phyloP scores from a whole-genome alignment of 2,113 vertebrate species.

The Hypanus sabinus region DNA sequence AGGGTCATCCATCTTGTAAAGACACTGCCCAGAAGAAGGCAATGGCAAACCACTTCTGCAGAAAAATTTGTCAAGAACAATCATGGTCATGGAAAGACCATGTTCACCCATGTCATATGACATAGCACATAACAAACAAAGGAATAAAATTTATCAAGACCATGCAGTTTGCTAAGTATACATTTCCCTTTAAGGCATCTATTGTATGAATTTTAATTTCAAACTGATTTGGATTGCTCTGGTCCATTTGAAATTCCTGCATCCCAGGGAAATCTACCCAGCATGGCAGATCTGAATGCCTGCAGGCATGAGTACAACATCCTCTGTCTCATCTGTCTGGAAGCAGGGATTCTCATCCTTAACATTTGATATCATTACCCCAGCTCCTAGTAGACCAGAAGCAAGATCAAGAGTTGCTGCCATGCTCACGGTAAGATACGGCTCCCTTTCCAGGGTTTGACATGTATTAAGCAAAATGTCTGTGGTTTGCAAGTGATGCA shows the following conservation, averaged over 20 bases:
- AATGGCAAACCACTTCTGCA: too few relatives aligned
- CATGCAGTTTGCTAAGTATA: background rate
- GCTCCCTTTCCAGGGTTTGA: background rate
- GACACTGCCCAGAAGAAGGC: too few relatives aligned
- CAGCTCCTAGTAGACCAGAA: background rate
- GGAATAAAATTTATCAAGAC: background rate
- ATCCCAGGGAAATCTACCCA: background rate
- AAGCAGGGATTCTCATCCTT: background rate
- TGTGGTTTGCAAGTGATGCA: background rate
- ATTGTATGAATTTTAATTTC: background rate
- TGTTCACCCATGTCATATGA: too few relatives aligned
- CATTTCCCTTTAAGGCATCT: background rate
- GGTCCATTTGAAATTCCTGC: background rate
- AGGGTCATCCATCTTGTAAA: too few relatives aligned
- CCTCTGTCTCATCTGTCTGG: background rate
- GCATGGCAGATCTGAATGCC: background rate
- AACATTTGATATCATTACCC: background rate
- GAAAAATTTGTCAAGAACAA: too few relatives aligned
- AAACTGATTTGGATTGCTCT: background rate
- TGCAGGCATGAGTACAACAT: background rate
- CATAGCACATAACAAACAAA: too few relatives aligned
- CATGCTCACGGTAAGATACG: background rate
- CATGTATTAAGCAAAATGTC: background rate
- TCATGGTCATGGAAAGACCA: too few relatives aligned
- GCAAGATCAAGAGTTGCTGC: background rate